Evolutionary conservation across 2,113 vertebrate genomes (phyloP), one percentile per base, ranked within the genome.

Genomic region (Toxotes jaculatrix): DNA sequence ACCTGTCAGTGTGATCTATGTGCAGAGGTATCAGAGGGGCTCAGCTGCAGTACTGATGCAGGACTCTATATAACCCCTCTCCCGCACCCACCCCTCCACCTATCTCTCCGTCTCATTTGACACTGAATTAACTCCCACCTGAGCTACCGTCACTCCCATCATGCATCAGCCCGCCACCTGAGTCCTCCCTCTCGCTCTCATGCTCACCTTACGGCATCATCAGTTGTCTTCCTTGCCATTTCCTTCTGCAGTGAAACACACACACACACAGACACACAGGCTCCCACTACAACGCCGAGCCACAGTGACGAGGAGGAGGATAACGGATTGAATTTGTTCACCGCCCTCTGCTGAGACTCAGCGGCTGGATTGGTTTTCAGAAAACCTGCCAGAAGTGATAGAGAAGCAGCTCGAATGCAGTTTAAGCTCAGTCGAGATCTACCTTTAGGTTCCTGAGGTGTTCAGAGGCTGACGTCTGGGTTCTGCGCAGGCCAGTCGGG

Each of bases 101-200:
- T 12, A 67, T 77, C 85, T 38, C 87, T 84, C 83, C 74, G 74
- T 88, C 91, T 93, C 91, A 95, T 94, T 93, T 93, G 91, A 94
- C 92, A 93, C 91, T 91, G 85, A 82, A 93, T 93, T 94, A 94
- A 85, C 90, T 92, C 92, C 91, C 92, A 93, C 93, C 93, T 94
- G 93, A 93, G 89, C 84, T 88, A 73, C 89, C 79, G n/a, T 81
- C 83, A 84, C 84, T 91, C 82, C 88, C 88, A 93, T 89, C 92
- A 94, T 93, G 92, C 92, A 93, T 92, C 87, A 87, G 82, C 43
- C 68, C 34, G 55, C 87, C 92, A 93, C 90, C 93, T 94, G 92
- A 89, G 92, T 43, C 80, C 84, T 34, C 49, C 47, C 42, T 45
- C 63, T 21, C 2, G 27, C 70, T 75, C 72, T 67, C 53, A 31